Percentiles rank a stretch among this genome's conserved stretches.
Evolutionary conservation across 2,797 vertebrate genomes (phyloP).

Genomic region (Aratinga solstitialis): DNA sequence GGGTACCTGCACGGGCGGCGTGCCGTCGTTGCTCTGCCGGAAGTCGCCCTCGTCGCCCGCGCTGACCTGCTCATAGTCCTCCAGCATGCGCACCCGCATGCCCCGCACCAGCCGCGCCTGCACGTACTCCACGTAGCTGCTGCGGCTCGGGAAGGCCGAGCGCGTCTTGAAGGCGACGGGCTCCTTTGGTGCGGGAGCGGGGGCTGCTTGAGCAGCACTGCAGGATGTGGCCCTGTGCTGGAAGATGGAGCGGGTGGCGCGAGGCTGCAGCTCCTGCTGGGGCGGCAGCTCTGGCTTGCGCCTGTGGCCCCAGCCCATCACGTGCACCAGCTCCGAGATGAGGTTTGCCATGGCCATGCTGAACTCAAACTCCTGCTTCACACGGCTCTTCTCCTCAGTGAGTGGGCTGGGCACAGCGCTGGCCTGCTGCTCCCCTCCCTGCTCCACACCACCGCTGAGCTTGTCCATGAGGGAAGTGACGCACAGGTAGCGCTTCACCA

Average conservation of each 20-base stretch:
- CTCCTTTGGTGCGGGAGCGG: not conserved
- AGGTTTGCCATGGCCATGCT: conserved; percentile 94
- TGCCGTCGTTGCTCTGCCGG: conserved; percentile 87
- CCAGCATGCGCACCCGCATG: not conserved
- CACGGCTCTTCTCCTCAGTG: conserved; percentile 73
- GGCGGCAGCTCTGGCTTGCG: not conserved
- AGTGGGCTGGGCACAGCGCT: conserved; percentile 40
- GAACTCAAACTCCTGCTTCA: conserved; percentile 90
- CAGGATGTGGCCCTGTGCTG: not conserved
- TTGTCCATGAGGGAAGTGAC: conserved; percentile 92
- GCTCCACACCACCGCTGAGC: conserved; percentile 80
- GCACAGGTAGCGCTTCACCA: conserved; percentile 92
- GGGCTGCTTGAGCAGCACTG: not conserved
- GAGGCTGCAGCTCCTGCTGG: not conserved
- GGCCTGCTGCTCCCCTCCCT: conserved; percentile 75
- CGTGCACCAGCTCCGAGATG: conserved; percentile 87
- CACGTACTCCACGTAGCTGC: not conserved
- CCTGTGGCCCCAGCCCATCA: conserved; percentile 90
- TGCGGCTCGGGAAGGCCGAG: not conserved
- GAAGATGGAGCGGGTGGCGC: not conserved
- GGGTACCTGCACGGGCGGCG: conserved; percentile 88
- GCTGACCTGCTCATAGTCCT: not conserved
- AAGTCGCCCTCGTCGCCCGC: conserved; percentile 82
- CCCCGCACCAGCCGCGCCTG: not conserved
- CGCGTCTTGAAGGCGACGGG: not conserved